phyloP scores from a whole-genome alignment of 1,140 invertebrate genomes.

The Drosophila kanapiae region DNA sequence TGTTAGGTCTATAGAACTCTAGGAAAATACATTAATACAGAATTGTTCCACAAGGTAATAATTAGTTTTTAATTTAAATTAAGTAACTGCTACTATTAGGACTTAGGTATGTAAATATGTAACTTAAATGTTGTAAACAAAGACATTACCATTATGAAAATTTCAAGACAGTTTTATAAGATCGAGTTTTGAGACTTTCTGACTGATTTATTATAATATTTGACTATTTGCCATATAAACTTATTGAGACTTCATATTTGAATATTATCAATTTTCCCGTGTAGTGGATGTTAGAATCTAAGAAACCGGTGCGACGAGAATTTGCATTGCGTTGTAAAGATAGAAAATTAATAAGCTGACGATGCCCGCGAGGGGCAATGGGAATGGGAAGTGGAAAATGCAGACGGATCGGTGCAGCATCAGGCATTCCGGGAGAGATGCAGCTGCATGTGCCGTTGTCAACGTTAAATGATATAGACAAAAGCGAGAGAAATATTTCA shows the following conservation, averaged over 20 bases:
- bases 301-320: constrained; percentile 70
- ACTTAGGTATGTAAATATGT: too few species aligned
- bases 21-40: too few species aligned
- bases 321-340: constrained; percentile 33
- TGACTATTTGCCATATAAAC: neutral
- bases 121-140: too few species aligned
- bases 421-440: constrained; percentile 26
- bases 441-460: constrained; percentile 54
- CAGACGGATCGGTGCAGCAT: neutral
- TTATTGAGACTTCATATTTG: neutral
- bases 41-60: too few species aligned
- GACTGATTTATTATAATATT: neutral
- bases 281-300: neutral
- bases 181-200: too few species aligned
- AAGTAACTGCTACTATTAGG: too few species aligned
- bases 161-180: too few species aligned
- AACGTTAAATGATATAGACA: constrained; percentile 34
- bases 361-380: neutral
- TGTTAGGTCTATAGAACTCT: too few species aligned
- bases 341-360: constrained; percentile 42
- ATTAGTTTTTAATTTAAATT: too few species aligned
- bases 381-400: constrained; percentile 2
- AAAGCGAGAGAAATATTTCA: constrained; percentile 55
- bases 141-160: too few species aligned
- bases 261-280: neutral